Percentiles rank a stretch among this genome's conserved stretches.
Conservation (phyloP, 2,888 invertebrate genomes). For the Cerastoderma edule region DNA sequence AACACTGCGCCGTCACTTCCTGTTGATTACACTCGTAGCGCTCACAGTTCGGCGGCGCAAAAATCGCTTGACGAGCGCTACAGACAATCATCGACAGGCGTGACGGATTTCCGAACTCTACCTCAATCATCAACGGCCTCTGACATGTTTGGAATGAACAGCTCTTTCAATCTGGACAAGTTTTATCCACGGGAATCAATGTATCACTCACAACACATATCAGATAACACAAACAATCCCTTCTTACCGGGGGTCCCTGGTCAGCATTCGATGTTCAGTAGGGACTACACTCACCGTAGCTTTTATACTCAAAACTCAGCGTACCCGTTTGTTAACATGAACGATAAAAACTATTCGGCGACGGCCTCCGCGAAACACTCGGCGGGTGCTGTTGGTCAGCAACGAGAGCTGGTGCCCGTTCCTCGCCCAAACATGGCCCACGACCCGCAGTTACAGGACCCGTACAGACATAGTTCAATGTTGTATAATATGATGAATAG, state of each 20-base stretch:
- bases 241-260: slow-evolving; percentile 78
- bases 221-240: slow-evolving; percentile 77
- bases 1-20: slow-evolving; percentile 72
- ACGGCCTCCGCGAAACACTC: slow-evolving; percentile 73
- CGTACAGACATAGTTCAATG: slow-evolving; percentile 79
- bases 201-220: slow-evolving; percentile 80
- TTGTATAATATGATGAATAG: slow-evolving; percentile 82
- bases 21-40: slow-evolving; percentile 73
- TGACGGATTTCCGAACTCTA: slow-evolving; percentile 78
- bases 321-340: slow-evolving; percentile 80
- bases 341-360: slow-evolving; percentile 79
- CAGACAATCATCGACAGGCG: slow-evolving; percentile 74
- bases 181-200: slow-evolving; percentile 80
- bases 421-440: slow-evolving; percentile 72
- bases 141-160: slow-evolving; percentile 80
- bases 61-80: slow-evolving; percentile 82
- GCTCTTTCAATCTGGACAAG: slow-evolving; percentile 80
- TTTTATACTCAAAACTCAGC: slow-evolving; percentile 78
- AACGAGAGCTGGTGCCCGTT: slow-evolving; percentile 75
- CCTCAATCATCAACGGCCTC: slow-evolving; percentile 75
- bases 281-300: slow-evolving; percentile 75
- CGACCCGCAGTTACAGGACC: slow-evolving; percentile 79
- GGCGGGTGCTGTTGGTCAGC: slow-evolving; percentile 72
- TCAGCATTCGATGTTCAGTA: slow-evolving; percentile 77
- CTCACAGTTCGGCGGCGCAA: slow-evolving; percentile 69